A percentile compares a stretch with the other conserved stretches of the same genome.
phyloP scores from a whole-genome alignment of 2,797 vertebrate genomes.

The Hephaestus fuliginosus region DNA sequence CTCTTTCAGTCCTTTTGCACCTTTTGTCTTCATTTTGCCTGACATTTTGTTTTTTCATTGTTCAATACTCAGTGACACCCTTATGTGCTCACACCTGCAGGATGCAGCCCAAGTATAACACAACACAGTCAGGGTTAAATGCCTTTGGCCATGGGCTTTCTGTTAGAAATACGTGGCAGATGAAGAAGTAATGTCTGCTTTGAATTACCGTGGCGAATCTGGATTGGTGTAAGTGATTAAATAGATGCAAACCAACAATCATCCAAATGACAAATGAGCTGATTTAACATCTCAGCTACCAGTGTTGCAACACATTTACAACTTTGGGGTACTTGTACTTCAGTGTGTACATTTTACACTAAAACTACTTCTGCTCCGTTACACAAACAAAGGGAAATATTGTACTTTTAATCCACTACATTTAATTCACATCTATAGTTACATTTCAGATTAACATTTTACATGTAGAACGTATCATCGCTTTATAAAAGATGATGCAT shows the following conservation, averaged over 20 bases:
- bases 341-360: no score
- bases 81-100: neutral
- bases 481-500: neutral
- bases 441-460: neutral
- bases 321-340: no score
- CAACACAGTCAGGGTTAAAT: neutral
- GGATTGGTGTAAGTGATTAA: neutral
- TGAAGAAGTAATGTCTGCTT: neutral
- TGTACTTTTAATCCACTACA: neutral
- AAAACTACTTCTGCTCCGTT: neutral
- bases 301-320: neutral
- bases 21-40: neutral
- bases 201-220: neutral
- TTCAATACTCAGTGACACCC: neutral
- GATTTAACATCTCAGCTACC: neutral
- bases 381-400: neutral
- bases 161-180: neutral
- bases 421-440: neutral
- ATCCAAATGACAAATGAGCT: slow-evolving; percentile 8
- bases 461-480: neutral
- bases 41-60: neutral
- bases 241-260: slow-evolving; percentile 10
- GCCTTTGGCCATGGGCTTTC: neutral
- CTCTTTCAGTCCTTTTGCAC: slow-evolving; percentile 40
- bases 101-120: neutral